Conservation (phyloP, 1,140 invertebrate species). For the Tetramorium simillimum region DNA sequence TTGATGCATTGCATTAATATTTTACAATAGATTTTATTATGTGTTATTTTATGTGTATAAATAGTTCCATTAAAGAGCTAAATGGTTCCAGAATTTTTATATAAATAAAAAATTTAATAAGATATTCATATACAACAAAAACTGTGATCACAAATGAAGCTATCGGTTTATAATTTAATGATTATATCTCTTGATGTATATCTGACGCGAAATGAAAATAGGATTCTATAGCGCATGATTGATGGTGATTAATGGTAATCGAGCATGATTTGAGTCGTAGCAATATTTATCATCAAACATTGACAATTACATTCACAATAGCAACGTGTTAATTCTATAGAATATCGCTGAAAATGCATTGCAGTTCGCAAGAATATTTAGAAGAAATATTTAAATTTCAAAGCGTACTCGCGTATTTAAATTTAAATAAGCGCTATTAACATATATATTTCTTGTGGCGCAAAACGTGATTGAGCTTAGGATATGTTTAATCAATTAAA, state of each 20-base stretch:
- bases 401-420: neutral
- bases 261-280: constrained; percentile 19
- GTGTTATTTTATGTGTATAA: neutral
- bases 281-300: constrained; percentile 43
- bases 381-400: neutral
- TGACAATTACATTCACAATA: constrained; percentile 40
- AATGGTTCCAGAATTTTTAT: neutral
- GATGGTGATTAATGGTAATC: constrained; percentile 33
- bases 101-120: neutral
- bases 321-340: constrained; percentile 13
- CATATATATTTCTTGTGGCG: neutral
- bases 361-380: neutral
- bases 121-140: neutral
- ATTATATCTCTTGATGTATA: constrained; percentile 33
- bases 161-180: constrained; percentile 36
- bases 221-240: constrained; percentile 36
- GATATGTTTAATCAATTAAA: constrained; percentile 42
- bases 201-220: constrained; percentile 37
- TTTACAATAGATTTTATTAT: neutral
- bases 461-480: neutral
- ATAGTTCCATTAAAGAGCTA: neutral
- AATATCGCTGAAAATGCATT: neutral
- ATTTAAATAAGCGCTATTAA: neutral
- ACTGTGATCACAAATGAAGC: neutral
- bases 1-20: neutral